A percentile compares a stretch with the other conserved stretches of the same genome.
phyloP scores from a whole-genome alignment of 2,113 vertebrate species.

The Thamnaconus septentrionalis region DNA sequence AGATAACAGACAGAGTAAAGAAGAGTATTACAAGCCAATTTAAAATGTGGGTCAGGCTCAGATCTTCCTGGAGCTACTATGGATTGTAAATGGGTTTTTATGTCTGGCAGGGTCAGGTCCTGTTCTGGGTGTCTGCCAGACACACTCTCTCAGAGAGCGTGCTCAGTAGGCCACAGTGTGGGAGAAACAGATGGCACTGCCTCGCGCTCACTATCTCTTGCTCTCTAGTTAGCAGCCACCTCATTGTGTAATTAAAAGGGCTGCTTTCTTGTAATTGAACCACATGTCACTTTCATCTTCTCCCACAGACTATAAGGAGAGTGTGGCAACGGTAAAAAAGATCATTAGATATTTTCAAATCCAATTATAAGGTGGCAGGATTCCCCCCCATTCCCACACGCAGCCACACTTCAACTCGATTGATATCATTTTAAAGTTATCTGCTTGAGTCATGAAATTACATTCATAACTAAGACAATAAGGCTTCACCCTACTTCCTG shows the following conservation, averaged over 20 bases:
- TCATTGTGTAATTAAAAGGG: conserved; percentile 62
- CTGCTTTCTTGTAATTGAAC: conserved; percentile 60
- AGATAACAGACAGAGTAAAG: background rate
- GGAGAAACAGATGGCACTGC: conserved; percentile 71
- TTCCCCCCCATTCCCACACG: background rate
- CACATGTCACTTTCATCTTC: conserved; percentile 40
- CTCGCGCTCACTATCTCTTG: conserved; percentile 38
- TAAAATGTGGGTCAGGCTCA: conserved; percentile 50
- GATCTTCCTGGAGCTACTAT: conserved; percentile 28
- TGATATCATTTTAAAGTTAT: background rate
- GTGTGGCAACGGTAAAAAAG: conserved; percentile 2
- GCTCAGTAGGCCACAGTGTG: conserved; percentile 61
- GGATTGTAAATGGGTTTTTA: conserved; percentile 56
- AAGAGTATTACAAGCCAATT: background rate
- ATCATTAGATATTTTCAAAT: conserved; percentile 16
- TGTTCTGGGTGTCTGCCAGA: conserved; percentile 62
- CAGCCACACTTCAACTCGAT: background rate
- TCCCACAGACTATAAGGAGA: conserved; percentile 13
- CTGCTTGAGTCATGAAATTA: background rate
- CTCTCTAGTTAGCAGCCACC: conserved; percentile 44
- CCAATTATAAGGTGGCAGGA: conserved; percentile 29
- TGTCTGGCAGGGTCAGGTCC: conserved; percentile 62
- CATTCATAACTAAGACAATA: conserved; percentile 6
- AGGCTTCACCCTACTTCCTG: background rate
- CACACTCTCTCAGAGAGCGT: conserved; percentile 47